Conservation (phyloP, 2,113 vertebrate genomes). For the Gallinago undulata region DNA sequence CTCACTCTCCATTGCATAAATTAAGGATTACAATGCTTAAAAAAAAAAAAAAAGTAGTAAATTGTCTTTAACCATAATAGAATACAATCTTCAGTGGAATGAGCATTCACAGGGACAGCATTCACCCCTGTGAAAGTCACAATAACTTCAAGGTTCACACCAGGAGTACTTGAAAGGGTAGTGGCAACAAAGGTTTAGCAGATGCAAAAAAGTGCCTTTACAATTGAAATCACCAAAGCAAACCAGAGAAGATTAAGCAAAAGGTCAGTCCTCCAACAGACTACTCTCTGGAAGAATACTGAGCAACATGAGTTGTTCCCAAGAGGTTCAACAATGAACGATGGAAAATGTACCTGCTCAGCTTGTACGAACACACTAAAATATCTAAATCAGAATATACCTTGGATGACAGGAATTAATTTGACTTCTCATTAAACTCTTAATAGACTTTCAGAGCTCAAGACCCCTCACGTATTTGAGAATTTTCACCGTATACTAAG, state of each 20-base stretch:
- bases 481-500: neutral
- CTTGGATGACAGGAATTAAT: neutral
- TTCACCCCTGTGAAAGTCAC: neutral
- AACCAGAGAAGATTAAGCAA: neutral
- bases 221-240: neutral
- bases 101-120: neutral
- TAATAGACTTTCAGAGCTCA: neutral
- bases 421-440: neutral
- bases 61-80: neutral
- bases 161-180: neutral
- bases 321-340: neutral
- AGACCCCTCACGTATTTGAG: neutral
- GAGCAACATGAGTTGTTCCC: neutral
- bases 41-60: neutral
- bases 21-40: neutral
- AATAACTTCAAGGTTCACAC: neutral
- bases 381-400: neutral
- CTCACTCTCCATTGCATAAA: neutral
- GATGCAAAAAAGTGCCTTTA: neutral
- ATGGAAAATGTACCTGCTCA: neutral
- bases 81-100: neutral
- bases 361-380: neutral
- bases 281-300: neutral
- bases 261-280: neutral
- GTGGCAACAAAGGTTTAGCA: neutral